Base-by-base conservation (phyloP, 2,113 vertebrate species). In the Prinia subflava region DNA sequence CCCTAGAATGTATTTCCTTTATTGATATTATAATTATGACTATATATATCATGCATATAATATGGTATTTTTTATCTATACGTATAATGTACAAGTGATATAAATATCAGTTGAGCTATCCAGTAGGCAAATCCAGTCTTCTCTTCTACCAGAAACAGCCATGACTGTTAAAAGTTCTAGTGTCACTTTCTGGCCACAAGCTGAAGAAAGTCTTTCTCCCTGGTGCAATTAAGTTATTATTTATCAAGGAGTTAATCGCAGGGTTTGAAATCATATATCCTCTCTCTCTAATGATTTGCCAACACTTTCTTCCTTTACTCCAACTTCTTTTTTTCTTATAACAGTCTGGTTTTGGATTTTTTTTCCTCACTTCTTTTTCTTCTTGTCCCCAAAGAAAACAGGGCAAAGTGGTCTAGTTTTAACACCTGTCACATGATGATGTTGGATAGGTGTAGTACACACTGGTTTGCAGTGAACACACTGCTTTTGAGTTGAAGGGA, bases 41-140 rank as follows among this genome's bases (percentile, higher is more conserved):
- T 31, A 42, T 31, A 42, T 31, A 67, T 31, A 31, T 42, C 7
- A 31, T 49, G 3, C 0, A 0, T 23, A n/a, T 47, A 24, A 16
- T 41, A 41, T n/a, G 20, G 9, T 30, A 57, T 14, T 59, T 57
- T 28, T 67, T 25, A 35, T 42, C 31, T 21, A 20, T 25, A 31
- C 42, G n/a, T 57, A 31, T 16, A 13, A 49, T 42, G 31, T 50
- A 25, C 17, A 49, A 23, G 2, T 57, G 20, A 35, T 67, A 25
- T 5, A 57, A 42, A 13, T 47, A 41, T 49, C 15, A 49, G 44
- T 69, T 92, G 57, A 80, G 28, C 55, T 80, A 49, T 25, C n/a
- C 4, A 6, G 27, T 16, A 81, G 85, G 42, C 3, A 77, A 81
- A 83, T n/a, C 7, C 42, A 62, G 39, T 67, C 27, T 44, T 84